Base-by-base conservation (phyloP, 1,140 invertebrate genomes). In the Sesamia nonagrioides region DNA sequence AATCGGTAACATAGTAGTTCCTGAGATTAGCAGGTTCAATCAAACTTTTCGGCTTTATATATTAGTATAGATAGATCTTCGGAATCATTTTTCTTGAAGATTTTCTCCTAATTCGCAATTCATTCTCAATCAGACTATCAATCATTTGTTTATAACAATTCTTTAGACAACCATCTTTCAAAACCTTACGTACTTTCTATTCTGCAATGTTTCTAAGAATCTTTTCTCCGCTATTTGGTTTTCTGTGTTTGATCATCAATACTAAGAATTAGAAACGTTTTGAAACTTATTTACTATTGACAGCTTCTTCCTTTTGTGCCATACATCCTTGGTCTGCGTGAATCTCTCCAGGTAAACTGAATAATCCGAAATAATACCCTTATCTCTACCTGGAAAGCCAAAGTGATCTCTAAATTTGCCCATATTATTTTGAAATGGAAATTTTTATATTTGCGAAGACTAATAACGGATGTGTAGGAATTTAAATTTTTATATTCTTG, bases 391-490 rank as follows among this genome's bases (percentile, higher is more conserved):
- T 40, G 1, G 37, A 3, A 27, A 45, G 9, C 11, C 42, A 11
- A 9, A 45, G 9, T 45, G 8, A 11, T 45, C 42, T 45, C 42
- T 42, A 8, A 6, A 9, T 42, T n/a, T n/a, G n/a, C n/a, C 45
- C 17, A 54, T 9, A 54, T 5, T 9, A n/a, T 21, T 35, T 37
- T 37, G 17, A 60, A 60, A 60, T 11, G 35, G 37, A 63, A 42
- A 63, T 18, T n/a, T 63, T 40, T n/a, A 40, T 18, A 40, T 42
- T 35, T 35, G 40, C 60, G 37, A 18, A 37, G 37, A 63, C 61
- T 42, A 63, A 42, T 66, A 66, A 66, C 61, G 61, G 73, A 76
- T 76, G 73, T 76, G 21, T 6, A 18, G 45, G 73, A 76, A 63
- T 75, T 63, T 21, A 27, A 45, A 61, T 75, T 33, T 8, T 13